Evolutionary conservation across 2,797 vertebrate species (phyloP), one percentile per base, ranked within the genome.

Genomic region (Semotilus atromaculatus): DNA sequence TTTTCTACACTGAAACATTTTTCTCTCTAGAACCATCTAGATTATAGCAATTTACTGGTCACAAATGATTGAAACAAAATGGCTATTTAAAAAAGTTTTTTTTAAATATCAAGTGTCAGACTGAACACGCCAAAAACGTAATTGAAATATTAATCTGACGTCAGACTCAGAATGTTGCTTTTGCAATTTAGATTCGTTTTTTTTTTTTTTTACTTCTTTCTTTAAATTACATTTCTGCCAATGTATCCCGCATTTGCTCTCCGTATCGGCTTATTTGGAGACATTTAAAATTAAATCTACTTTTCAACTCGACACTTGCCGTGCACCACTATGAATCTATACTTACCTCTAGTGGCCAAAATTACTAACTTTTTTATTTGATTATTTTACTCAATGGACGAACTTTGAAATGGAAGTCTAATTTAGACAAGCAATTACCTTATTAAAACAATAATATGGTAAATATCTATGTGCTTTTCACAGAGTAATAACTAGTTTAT

Each of bases 401-500:
- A 29, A 5, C 14, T 71, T 58, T 21, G 4, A 29, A 68, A 34
- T 18, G 1, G 26, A 19, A 5, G 16, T 26, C 23, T n/a, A n/a
- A 9, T n/a, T 58, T n/a, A n/a, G 53, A 26, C 5, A 62, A 60
- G n/a, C 1, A 26, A 16, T 29, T 62, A 16, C 26, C 60, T 26
- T n/a, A 13, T 60, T 18, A 60, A 26, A 64, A 64, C 3, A 64
- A 58, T n/a, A 58, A 64, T 64, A 31, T 31, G 26, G 60, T 18
- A 62, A 16, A 62, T 7, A 2, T 29, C 2, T 29, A 26, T 14
- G 60, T 8, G 6, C 14, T 18, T 64, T 34, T 9, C 34, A 83
- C 18, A 76, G 23, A 36, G 62, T 34, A 76, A 58, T 67, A 73
- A 73, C 70, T 82, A 55, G 21, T 83, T 83, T 83, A 83, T 77